Conservation (phyloP, 2,888 invertebrate species). For the Ectemnius lituratus region DNA sequence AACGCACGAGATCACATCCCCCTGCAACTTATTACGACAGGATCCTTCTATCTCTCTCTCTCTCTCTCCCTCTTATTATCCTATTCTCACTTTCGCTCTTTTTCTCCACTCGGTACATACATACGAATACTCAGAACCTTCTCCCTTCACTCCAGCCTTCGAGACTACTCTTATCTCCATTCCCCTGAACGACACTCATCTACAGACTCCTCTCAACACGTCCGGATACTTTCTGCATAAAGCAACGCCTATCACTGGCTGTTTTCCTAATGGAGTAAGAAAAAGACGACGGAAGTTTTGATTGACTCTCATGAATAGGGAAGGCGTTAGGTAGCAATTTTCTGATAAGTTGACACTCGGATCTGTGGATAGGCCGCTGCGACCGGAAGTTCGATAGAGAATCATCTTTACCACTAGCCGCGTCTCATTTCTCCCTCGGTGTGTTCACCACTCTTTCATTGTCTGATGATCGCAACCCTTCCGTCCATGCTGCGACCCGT, state of each 20-base stretch:
- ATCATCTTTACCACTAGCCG: background rate
- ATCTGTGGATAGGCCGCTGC: conserved; percentile 43
- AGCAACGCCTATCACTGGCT: too few species aligned
- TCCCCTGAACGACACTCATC: too few species aligned
- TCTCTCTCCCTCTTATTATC: conserved; percentile 8
- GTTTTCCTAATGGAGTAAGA: too few species aligned
- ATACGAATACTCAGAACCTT: background rate
- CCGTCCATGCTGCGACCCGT: conserved; percentile 38
- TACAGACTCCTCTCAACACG: too few species aligned
- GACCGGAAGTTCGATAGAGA: conserved; percentile 33
- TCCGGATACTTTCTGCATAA: too few species aligned
- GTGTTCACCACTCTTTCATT: conserved; percentile 11
- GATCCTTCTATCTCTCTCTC: conserved; percentile 7
- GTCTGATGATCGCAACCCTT: conserved; percentile 37
- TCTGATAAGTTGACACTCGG: conserved; percentile 40
- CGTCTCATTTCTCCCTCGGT: background rate
- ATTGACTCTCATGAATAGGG: background rate
- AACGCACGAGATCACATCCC: conserved; percentile 25
- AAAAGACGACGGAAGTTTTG: too few species aligned
- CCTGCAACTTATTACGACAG: conserved; percentile 18
- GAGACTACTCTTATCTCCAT: background rate
- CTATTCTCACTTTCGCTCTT: conserved; percentile 2
- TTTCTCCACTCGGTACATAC: background rate
- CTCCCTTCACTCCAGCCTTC: background rate
- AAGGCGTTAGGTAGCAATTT: background rate